Evolutionary conservation across 2,113 vertebrate genomes (phyloP).

Genomic region (Hippocampus barbouri): DNA sequence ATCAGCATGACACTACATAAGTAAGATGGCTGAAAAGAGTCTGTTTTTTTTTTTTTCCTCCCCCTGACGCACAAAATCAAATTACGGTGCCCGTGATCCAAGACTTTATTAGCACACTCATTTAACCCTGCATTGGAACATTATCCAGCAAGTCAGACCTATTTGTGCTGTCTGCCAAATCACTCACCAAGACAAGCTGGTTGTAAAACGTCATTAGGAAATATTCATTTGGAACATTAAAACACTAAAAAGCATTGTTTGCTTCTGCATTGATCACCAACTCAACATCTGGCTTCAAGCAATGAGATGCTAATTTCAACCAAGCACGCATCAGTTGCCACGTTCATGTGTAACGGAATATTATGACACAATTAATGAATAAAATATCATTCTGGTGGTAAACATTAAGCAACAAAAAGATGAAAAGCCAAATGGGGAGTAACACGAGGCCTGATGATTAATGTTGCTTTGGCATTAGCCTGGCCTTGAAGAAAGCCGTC

Average conservation of each 20-base stretch:
- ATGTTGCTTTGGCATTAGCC: conserved; percentile 53
- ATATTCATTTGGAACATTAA: conserved; percentile 68
- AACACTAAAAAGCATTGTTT: conserved; percentile 65
- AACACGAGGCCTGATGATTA: conserved; percentile 52
- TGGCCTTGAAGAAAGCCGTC: conserved; percentile 56
- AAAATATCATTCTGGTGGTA: conserved; percentile 78
- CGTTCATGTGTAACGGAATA: conserved; percentile 76
- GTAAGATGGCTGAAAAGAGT: conserved; percentile 17
- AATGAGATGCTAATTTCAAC: conserved; percentile 92
- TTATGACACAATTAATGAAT: conserved; percentile 82
- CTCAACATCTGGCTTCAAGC: conserved; percentile 87
- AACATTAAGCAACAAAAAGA: conserved; percentile 69
- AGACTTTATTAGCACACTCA: conserved; percentile 37
- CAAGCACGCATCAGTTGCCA: conserved; percentile 81
- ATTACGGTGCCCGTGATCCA: conserved; percentile 28
- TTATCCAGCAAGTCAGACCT: conserved; percentile 15
- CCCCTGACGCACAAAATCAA: conserved; percentile 28
- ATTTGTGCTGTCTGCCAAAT: conserved; percentile 23
- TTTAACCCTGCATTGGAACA: conserved; percentile 33
- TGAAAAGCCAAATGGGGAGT: conserved; percentile 43
- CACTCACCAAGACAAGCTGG: conserved; percentile 28
- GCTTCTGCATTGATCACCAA: conserved; percentile 67
- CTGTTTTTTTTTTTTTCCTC: conserved; percentile 33
- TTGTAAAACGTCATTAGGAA: conserved; percentile 51
- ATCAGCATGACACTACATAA: conserved; percentile 26